A percentile compares a stretch with the other conserved stretches of the same genome.
Conservation (phyloP, 1,140 invertebrate genomes). For the Vanessa atalanta region DNA sequence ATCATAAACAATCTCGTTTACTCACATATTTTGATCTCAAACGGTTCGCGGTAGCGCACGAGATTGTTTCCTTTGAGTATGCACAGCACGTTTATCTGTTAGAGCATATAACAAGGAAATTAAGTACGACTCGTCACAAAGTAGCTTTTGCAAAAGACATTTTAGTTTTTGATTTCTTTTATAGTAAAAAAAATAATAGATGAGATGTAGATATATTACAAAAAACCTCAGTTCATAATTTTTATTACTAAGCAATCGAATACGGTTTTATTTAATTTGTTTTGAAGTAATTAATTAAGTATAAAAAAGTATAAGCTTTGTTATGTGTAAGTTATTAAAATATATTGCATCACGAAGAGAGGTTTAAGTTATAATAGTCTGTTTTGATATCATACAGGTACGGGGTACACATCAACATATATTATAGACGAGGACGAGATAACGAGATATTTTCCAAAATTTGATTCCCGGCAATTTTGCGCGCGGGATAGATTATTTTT, state of each 20-base stretch:
- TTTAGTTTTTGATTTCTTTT: slow-evolving; percentile 25
- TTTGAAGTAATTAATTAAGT: no score
- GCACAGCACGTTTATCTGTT: slow-evolving; percentile 38
- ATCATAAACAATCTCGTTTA: slow-evolving; percentile 43
- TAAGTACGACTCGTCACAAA: slow-evolving; percentile 36
- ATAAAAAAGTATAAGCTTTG: no score
- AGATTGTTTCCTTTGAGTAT: slow-evolving; percentile 51
- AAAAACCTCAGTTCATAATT: no score
- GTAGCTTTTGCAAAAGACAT: slow-evolving; percentile 14
- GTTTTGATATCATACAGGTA: not conserved
- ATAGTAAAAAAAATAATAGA: not conserved
- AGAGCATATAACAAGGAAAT: slow-evolving; percentile 39
- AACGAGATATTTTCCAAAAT: slow-evolving; percentile 50
- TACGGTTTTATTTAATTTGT: no score
- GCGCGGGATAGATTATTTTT: slow-evolving; percentile 41
- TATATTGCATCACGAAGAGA: not conserved
- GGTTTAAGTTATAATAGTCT: not conserved
- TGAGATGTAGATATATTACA: not conserved
- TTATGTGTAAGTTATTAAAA: no score
- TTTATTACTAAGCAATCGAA: no score
- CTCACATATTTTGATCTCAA: slow-evolving; percentile 41
- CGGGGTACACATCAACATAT: slow-evolving; percentile 21
- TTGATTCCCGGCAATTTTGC: slow-evolving; percentile 47
- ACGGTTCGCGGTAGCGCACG: slow-evolving; percentile 45
- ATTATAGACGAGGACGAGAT: slow-evolving; percentile 41